A percentile compares a stretch with the other conserved stretches of the same genome.
phyloP scores from a whole-genome alignment of 37 sponge, comb jelly and placozoan species.

The Cliona cf. orientalis region DNA sequence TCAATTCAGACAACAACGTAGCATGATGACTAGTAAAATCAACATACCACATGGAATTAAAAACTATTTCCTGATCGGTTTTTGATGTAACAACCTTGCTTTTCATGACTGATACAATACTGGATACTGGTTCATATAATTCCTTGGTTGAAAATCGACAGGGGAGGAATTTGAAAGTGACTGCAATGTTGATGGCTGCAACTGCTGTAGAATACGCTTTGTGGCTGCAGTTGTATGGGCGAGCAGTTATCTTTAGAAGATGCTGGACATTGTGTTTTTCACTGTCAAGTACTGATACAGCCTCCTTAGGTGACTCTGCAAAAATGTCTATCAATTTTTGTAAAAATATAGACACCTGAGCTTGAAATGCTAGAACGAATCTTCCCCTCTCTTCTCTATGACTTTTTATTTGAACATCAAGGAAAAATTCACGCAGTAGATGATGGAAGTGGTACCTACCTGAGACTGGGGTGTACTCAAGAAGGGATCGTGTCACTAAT shows the following conservation, averaged over 20 bases:
- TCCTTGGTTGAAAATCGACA: constrained; percentile 5
- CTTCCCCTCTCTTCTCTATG: not conserved
- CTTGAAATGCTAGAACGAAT: constrained; percentile 16
- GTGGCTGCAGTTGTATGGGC: not conserved
- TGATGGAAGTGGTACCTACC: constrained; percentile 37
- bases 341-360: not conserved
- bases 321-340: not conserved
- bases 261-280: constrained; percentile 41
- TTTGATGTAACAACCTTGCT: not conserved
- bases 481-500: constrained; percentile 22
- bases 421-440: constrained; percentile 29
- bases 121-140: not conserved
- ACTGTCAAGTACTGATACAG: constrained; percentile 12
- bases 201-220: not conserved
- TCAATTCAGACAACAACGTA: not conserved
- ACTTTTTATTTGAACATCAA: not conserved
- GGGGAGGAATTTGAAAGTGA: not conserved
- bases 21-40: no score
- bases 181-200: not conserved
- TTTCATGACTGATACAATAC: not conserved
- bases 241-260: not conserved
- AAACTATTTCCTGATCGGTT: not conserved
- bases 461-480: not conserved
- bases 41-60: not conserved
- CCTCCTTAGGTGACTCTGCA: not conserved